Conservation (phyloP, 1,140 invertebrate genomes). For the Pseudomyrmex sp. region DNA sequence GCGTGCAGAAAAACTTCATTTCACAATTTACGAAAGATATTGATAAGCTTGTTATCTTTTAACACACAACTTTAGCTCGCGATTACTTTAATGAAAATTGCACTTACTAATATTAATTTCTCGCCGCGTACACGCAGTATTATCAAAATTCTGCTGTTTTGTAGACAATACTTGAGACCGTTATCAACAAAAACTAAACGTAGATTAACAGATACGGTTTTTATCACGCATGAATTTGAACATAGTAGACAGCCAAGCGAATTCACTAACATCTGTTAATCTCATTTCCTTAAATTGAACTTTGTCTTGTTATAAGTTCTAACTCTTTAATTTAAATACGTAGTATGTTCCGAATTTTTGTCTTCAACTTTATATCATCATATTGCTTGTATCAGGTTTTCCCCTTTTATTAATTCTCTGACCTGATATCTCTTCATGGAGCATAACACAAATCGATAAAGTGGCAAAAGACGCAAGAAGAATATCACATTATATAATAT, state of each 20-base stretch:
- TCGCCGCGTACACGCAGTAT: not conserved
- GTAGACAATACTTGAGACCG: not conserved
- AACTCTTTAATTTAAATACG: not conserved
- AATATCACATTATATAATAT: not conserved
- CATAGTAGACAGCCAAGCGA: not conserved
- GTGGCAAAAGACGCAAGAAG: not conserved
- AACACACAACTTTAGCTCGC: not conserved
- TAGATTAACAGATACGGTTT: slow-evolving; percentile 8
- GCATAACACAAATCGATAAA: slow-evolving; percentile 14
- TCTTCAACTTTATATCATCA: not conserved
- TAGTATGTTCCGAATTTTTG: not conserved
- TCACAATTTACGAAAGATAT: not conserved
- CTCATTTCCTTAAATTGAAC: not conserved
- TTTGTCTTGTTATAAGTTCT: not conserved
- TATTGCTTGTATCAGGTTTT: not conserved
- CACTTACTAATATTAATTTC: not conserved
- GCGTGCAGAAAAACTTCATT: not conserved
- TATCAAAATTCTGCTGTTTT: not conserved
- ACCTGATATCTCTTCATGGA: slow-evolving; percentile 1
- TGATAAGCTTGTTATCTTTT: slow-evolving; percentile 1
- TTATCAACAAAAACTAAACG: slow-evolving; percentile 29
- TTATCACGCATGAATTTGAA: slow-evolving; percentile 1
- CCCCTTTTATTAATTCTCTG: slow-evolving; percentile 7
- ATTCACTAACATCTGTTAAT: slow-evolving; percentile 21
- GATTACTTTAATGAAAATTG: slow-evolving; percentile 22